Percentiles rank a stretch among this genome's conserved stretches.
These are phyloP conservation scores for Anableps anableps DNA, from an alignment of 2,797 vertebrate species.

Conservation along the genomic window DNA sequence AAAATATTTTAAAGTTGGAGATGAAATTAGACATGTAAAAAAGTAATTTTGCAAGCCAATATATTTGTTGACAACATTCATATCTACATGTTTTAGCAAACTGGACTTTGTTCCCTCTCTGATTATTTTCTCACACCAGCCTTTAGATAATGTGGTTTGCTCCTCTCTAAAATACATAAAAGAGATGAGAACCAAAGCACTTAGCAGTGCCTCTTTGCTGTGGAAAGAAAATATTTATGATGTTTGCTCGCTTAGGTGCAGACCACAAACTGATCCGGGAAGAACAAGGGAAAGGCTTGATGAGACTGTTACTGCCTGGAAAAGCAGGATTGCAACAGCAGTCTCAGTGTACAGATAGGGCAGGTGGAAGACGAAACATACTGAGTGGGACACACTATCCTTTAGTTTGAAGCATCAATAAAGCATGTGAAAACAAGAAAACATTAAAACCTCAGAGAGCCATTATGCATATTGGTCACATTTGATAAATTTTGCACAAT, in stretches of 20 bases:
- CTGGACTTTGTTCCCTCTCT: not conserved
- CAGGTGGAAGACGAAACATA: slow-evolving; percentile 34
- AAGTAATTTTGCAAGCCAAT: not conserved
- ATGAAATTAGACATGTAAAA: not conserved
- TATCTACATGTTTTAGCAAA: slow-evolving; percentile 1
- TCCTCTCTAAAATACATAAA: slow-evolving; percentile 26
- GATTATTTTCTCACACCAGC: slow-evolving; percentile 24
- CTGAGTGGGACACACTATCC: slow-evolving; percentile 16
- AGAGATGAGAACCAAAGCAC: slow-evolving; percentile 33
- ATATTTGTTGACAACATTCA: not conserved
- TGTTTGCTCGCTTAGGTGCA: slow-evolving; percentile 36
- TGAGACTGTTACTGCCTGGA: slow-evolving; percentile 30
- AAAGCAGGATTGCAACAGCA: slow-evolving; percentile 12
- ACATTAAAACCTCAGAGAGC: not conserved
- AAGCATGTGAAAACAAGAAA: slow-evolving; percentile 12
- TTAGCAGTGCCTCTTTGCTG: slow-evolving; percentile 54
- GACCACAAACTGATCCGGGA: slow-evolving; percentile 37
- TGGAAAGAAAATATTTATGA: slow-evolving; percentile 70
- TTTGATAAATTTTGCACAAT: slow-evolving; percentile 30
- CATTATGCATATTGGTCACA: slow-evolving; percentile 20
- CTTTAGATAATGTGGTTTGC: slow-evolving; percentile 34
- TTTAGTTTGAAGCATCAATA: slow-evolving; percentile 18
- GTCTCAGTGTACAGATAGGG: slow-evolving; percentile 16
- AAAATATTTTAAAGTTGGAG: not conserved
- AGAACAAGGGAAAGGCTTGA: slow-evolving; percentile 25